These are phyloP conservation scores for Falco biarmicus DNA, from an alignment of 2,797 vertebrate genomes.

Conservation along the genomic window DNA sequence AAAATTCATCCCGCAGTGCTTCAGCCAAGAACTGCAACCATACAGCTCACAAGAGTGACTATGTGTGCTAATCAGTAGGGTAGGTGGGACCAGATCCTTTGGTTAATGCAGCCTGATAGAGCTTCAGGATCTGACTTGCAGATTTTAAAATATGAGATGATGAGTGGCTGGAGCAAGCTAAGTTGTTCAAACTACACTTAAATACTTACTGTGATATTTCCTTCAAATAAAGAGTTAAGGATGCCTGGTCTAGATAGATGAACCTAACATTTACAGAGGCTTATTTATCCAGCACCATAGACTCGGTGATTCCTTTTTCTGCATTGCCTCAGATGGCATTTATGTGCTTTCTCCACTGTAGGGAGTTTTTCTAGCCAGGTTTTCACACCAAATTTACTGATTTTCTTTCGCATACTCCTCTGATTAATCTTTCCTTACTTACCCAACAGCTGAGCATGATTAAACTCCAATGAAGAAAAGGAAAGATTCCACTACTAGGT, in stretches of 20 bases:
- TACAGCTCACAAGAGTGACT: not conserved
- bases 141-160: not conserved
- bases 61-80: not conserved
- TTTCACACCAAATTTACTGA: not conserved
- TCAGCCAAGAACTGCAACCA: not conserved
- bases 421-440: not conserved
- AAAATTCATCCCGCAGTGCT: not conserved
- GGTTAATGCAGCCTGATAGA: not conserved
- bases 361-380: not conserved
- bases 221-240: not conserved
- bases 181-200: not conserved
- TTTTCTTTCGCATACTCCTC: not conserved
- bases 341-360: not conserved
- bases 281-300: not conserved
- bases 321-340: not conserved
- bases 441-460: not conserved
- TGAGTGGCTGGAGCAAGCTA: not conserved
- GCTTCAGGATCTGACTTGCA: not conserved
- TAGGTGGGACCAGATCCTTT: not conserved
- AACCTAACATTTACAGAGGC: not conserved
- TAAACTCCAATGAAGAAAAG: not conserved
- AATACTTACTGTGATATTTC: not conserved
- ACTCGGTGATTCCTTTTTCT: not conserved
- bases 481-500: not conserved
- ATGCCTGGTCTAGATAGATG: not conserved